Base-by-base conservation (phyloP, 2,797 vertebrate species). In the Poeciliopsis gracilis region DNA sequence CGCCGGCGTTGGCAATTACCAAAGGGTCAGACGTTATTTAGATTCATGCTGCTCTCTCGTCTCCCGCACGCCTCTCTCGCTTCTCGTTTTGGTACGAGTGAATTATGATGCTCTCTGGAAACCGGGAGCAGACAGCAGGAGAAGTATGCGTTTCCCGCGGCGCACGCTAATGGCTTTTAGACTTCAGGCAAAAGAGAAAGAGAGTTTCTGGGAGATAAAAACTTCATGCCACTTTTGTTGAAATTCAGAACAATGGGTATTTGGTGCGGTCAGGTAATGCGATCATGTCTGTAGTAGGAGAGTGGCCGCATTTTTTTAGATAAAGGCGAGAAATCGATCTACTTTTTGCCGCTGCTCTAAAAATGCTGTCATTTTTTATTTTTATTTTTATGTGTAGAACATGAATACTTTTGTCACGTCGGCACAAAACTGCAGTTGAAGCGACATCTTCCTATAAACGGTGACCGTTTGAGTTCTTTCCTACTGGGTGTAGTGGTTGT, bases 1-100 rank as follows among this genome's bases (percentile, higher is more conserved):
- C 77, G 75, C 46, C 82, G 76, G 57, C 69, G 41, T 77, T 30
- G 23, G 75, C 84, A 86, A 83, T 90, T 88, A 89, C 57, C 49
- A 2, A 10, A 0, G 73, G 75, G 82, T 83, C 77, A 81, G 46
- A 77, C 76, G 84, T 76, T 82, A 57, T 84, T 73, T 73, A 78
- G 79, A 79, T 81, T 43, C 87, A 74, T 67, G 81, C 90, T 80
- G 71, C 80, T 80, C 70, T 90, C 78, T 91, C 83, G 76, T 87
- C 89, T 87, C 83, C 76, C 23, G 47, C 43, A 16, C 10, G 4
- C 23, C 75, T 86, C 80, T 28, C 86, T 89, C 1, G 20, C 77
- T 85, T 90, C 81, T 92, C 77, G 80, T 85, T 83, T 80, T 6
- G 25, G 77, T 82, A 81, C 79, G 61, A 5, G 77, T 89, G 88